Conservation (phyloP, 1,140 invertebrate species). For the Laupala kohalensis region DNA sequence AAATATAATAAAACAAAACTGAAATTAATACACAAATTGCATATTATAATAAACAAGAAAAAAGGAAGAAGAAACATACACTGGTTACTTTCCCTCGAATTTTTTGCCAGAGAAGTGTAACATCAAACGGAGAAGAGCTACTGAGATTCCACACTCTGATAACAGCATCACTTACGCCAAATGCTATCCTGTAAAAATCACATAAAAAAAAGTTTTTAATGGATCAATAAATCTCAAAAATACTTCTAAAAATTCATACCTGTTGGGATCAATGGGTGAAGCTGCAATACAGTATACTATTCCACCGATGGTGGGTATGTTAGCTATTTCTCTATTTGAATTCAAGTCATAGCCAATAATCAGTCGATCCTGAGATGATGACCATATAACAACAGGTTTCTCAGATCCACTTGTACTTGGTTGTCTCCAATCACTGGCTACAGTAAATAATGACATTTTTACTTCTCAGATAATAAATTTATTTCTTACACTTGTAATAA, state of each 20-base stretch:
- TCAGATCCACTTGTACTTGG: background rate
- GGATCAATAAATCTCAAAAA: background rate
- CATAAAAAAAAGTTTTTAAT: background rate
- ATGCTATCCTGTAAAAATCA: conserved; percentile 34
- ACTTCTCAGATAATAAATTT: too few relatives aligned
- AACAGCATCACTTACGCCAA: conserved; percentile 54
- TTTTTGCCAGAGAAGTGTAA: conserved; percentile 48
- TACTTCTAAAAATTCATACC: background rate
- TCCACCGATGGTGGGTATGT: conserved; percentile 49
- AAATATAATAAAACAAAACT: background rate
- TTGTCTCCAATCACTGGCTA: background rate
- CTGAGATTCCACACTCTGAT: conserved; percentile 57
- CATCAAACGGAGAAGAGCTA: conserved; percentile 31
- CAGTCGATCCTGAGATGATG: conserved; percentile 44
- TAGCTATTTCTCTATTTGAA: conserved; percentile 27
- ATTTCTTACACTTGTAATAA: too few relatives aligned
- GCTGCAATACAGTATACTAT: conserved; percentile 45
- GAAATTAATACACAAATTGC: background rate
- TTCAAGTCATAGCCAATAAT: conserved; percentile 41
- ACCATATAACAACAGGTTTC: conserved; percentile 34
- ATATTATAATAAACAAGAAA: too few relatives aligned
- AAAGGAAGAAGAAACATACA: too few relatives aligned
- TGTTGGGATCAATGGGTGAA: conserved; percentile 52
- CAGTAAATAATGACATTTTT: background rate
- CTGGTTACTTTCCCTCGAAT: conserved; percentile 56